A percentile compares a stretch with the other conserved stretches of the same genome.
phyloP scores from a whole-genome alignment of 2,888 invertebrate genomes.

The Ornithoptera alexandrae region DNA sequence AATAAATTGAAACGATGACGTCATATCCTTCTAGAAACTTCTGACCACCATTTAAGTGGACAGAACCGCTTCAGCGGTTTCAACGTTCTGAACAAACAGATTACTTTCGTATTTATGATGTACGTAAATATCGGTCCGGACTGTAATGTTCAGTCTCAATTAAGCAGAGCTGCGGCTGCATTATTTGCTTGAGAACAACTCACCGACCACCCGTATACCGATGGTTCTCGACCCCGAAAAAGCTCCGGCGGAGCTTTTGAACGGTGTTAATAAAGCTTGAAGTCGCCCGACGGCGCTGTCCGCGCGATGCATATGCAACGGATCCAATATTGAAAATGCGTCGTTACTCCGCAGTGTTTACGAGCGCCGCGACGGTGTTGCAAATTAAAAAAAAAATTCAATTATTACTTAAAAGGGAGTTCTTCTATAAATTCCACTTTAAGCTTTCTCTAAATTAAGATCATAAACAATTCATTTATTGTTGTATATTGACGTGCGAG shows the following conservation, averaged over 20 bases:
- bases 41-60: no score
- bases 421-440: conserved; percentile 6
- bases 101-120: no score
- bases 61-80: no score
- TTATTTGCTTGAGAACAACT: conserved; percentile 3
- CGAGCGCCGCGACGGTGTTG: conserved; percentile 6
- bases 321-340: conserved; percentile 16
- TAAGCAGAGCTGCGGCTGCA: conserved; percentile 2
- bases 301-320: conserved; percentile 14
- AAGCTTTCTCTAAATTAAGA: no score
- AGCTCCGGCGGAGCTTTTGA: neutral
- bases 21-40: no score
- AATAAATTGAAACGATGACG: no score
- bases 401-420: conserved; percentile 8
- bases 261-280: conserved; percentile 12
- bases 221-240: neutral
- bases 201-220: conserved; percentile 18
- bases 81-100: no score
- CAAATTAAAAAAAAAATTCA: conserved; percentile 17
- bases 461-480: no score
- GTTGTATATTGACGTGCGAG: no score
- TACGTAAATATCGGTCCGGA: neutral
- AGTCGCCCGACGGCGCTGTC: conserved; percentile 9
- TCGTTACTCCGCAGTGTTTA: conserved; percentile 17
- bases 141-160: conserved; percentile 20